Conservation (phyloP, 37 sponge, comb jelly and placozoan species). For the Oscarella lobularis region DNA sequence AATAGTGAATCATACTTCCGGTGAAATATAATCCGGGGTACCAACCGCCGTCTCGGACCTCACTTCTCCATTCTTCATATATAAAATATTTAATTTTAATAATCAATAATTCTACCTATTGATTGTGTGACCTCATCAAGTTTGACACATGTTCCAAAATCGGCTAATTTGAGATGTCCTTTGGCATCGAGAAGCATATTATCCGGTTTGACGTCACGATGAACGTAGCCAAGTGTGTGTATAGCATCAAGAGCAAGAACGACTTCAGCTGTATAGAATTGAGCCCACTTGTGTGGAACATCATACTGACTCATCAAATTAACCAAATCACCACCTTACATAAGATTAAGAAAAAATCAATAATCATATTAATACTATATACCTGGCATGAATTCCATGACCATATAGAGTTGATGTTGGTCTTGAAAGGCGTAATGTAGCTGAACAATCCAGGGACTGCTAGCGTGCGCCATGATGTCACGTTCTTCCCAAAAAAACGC, state of each 20-base stretch:
- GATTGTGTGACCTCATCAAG: conserved; percentile 79
- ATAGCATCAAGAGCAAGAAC: conserved; percentile 81
- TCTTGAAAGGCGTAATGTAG: conserved; percentile 96
- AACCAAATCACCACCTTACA: conserved; percentile 87
- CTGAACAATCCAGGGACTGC: conserved; percentile 83
- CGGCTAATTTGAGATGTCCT: conserved; percentile 95
- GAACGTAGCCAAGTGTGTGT: conserved; percentile 88
- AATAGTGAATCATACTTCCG: conserved; percentile 57
- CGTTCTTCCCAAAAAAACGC: conserved; percentile 99
- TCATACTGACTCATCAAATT: conserved; percentile 80
- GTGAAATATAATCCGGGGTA: conserved; percentile 97
- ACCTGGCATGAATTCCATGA: conserved; percentile 99
- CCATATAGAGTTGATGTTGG: conserved; percentile 78
- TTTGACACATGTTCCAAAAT: conserved; percentile 94
- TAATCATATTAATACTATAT: background rate
- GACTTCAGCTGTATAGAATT: conserved; percentile 92
- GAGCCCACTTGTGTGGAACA: conserved; percentile 86
- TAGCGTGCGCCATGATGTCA: conserved; percentile 93
- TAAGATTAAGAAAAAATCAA: background rate
- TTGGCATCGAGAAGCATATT: conserved; percentile 85
- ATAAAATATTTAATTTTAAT: no score
- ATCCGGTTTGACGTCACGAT: conserved; percentile 96
- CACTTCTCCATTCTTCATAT: conserved; percentile 68
- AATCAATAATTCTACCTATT: background rate
- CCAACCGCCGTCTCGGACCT: conserved; percentile 91